Evolutionary conservation across 2,113 vertebrate species (phyloP), one percentile per base, ranked within the genome.

Genomic region (Oreochromis aureus): DNA sequence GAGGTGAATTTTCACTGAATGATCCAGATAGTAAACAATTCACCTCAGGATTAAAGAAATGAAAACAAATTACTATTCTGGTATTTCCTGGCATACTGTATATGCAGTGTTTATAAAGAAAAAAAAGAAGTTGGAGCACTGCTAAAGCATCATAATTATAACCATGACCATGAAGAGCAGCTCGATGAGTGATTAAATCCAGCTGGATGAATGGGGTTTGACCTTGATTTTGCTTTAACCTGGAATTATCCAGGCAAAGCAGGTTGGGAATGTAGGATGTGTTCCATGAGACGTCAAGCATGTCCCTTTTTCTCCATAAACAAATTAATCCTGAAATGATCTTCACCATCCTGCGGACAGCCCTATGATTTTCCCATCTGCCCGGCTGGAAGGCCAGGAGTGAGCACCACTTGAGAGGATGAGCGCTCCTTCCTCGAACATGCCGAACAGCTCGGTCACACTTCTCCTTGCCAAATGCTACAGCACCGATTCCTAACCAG

Each of bases 301-400:
- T 48, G 19, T 88, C 56, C 54, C 19, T 13, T 73, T 87, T 81
- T 88, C 86, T 91, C 89, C 89, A 91, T 83, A 92, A 93, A 94
- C 90, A 94, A 90, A 94, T 87, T 55, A 88, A 89, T 93, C 86
- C 44, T 91, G 69, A 90, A 83, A 84, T 85, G 86, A 92, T 92
- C 80, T 71, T 84, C 78, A 76, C 44, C 36, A 78, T 87, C 84
- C 94, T 91, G 83, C 90, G 58, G 34, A 87, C n/a, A 15, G 84
- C 86, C 44, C 83, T 86, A 95, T 94, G 89, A 90, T 80, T 95
- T 95, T 94, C 80, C 91, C 94, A 95, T 93, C 79, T 94, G 95
- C 85, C 81, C 78, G 41, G 39, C 83, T 89, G 87, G 83, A 92
- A 89, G 54, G 32, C 54, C 87, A 82, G 41, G 61, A 39, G 44